Evolutionary conservation across 2,888 invertebrate genomes (phyloP).

Genomic region (Rhabditoides inermis): DNA sequence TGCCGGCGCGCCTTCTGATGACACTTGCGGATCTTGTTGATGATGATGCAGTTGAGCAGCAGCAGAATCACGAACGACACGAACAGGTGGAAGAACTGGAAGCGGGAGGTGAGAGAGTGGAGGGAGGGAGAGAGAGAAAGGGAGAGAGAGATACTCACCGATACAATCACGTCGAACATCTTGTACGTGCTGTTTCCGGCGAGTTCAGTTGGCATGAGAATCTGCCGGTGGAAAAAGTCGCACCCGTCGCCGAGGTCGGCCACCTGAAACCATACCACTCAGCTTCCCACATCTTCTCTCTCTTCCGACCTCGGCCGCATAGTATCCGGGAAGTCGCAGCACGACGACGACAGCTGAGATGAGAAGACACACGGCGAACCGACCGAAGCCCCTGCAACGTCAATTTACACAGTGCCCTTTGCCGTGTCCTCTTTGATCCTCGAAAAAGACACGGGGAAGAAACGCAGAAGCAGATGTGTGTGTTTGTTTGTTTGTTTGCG

Average conservation of each 20-base stretch:
- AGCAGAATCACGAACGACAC: conserved; percentile 34
- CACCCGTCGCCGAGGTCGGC: background rate
- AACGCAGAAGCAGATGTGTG: no score
- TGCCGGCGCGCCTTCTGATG: conserved; percentile 32
- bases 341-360: conserved; percentile 9
- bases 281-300: conserved; percentile 12
- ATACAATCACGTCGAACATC: conserved; percentile 3
- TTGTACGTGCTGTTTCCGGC: background rate
- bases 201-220: conserved; percentile 1
- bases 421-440: no score
- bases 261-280: conserved; percentile 6
- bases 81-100: conserved; percentile 39
- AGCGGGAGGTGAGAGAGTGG: no score
- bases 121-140: background rate
- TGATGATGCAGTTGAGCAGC: conserved; percentile 29
- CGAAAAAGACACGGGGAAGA: no score
- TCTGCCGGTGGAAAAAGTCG: conserved; percentile 7
- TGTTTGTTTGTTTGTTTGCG: no score
- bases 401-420: no score
- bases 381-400: background rate
- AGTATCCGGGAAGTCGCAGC: conserved; percentile 17
- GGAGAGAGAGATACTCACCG: background rate
- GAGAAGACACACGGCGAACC: conserved; percentile 11
- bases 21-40: conserved; percentile 25
- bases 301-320: conserved; percentile 11